phyloP scores from a whole-genome alignment of 2,113 vertebrate species.

The Stegostoma tigrinum region DNA sequence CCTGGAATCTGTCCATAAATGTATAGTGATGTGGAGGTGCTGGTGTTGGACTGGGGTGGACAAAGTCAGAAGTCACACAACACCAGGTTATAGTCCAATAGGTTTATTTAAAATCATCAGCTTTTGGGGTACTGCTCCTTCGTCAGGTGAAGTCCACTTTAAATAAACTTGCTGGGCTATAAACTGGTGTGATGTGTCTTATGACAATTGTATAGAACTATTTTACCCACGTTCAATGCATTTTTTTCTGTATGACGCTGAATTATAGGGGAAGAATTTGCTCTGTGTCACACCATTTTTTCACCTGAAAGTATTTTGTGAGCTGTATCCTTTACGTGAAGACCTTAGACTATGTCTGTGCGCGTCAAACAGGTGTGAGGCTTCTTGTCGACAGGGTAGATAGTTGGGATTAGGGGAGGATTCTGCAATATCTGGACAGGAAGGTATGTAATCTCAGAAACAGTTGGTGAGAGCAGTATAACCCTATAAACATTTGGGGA shows the following conservation, averaged over 20 bases:
- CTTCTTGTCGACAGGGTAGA: too few species aligned
- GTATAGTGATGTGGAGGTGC: neutral
- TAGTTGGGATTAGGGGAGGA: neutral
- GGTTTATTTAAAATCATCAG: too few species aligned
- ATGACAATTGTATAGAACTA: too few species aligned
- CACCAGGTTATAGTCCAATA: too few species aligned
- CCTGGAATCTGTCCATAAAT: neutral
- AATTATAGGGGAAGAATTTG: neutral
- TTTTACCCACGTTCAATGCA: neutral
- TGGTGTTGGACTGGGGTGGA: too few species aligned
- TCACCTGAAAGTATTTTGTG: neutral
- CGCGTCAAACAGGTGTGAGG: neutral
- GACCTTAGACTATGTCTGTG: neutral
- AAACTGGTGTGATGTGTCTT: too few species aligned
- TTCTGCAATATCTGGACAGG: neutral
- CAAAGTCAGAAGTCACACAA: too few species aligned
- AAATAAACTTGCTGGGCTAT: too few species aligned
- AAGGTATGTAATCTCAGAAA: neutral
- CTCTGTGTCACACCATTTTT: neutral
- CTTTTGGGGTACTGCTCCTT: too few species aligned
- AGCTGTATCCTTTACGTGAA: neutral
- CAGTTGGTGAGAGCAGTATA: neutral
- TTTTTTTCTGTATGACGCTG: neutral
- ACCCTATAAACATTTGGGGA: neutral
- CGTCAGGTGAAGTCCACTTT: too few species aligned